Evolutionary conservation across 2,888 invertebrate species (phyloP).

Genomic region (Spodoptera littoralis): DNA sequence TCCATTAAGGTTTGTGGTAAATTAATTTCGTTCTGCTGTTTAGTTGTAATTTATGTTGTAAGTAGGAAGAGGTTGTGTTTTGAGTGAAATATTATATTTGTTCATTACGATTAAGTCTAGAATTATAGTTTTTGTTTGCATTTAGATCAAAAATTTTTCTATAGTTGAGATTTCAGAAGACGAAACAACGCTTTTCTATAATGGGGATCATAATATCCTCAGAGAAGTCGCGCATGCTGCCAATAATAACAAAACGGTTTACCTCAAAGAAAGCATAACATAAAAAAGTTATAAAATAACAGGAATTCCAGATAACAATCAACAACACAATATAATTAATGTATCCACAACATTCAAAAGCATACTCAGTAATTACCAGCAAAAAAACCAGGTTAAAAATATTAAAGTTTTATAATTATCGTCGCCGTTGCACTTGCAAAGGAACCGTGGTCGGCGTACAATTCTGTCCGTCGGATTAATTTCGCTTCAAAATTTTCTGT

Average conservation of each 20-base stretch:
- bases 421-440: conserved; percentile 18
- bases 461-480: conserved; percentile 50
- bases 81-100: conserved; percentile 11
- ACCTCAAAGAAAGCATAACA: too few relatives aligned
- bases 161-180: too few relatives aligned
- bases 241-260: too few relatives aligned
- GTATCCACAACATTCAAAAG: background rate
- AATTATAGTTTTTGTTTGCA: too few relatives aligned
- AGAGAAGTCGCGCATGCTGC: too few relatives aligned
- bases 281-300: too few relatives aligned
- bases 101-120: too few relatives aligned
- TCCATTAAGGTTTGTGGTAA: conserved; percentile 46
- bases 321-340: conserved; percentile 6
- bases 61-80: conserved; percentile 12
- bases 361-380: conserved; percentile 7
- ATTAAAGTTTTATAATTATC: conserved; percentile 22
- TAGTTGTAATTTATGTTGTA: conserved; percentile 38
- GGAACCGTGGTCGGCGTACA: conserved; percentile 18
- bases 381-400: conserved; percentile 21
- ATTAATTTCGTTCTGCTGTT: conserved; percentile 46
- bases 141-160: too few relatives aligned
- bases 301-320: conserved; percentile 6
- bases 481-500: conserved; percentile 61
- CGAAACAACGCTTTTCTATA: too few relatives aligned
- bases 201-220: too few relatives aligned